Evolutionary conservation across 2,888 invertebrate species (phyloP).

Genomic region (Oligia latruncula): DNA sequence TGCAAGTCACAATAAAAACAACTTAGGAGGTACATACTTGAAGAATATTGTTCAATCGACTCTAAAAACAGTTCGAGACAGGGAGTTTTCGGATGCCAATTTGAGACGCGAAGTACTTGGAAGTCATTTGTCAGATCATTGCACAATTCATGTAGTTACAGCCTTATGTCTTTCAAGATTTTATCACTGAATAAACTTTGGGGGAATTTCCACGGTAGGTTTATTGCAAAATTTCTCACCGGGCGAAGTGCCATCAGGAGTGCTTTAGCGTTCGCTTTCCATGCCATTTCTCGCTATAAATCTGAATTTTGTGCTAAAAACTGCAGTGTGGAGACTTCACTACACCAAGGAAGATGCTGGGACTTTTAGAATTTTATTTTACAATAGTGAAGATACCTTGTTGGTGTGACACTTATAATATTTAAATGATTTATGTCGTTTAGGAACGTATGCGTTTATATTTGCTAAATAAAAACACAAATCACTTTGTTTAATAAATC

Average conservation of each 20-base stretch:
- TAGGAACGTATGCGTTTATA: too few relatives aligned
- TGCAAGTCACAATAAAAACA: conserved; percentile 8
- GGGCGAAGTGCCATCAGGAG: conserved; percentile 66
- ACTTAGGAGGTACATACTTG: not conserved
- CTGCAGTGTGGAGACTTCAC: conserved; percentile 40
- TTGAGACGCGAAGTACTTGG: conserved; percentile 49
- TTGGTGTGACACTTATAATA: not conserved
- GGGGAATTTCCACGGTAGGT: conserved; percentile 61
- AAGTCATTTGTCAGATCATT: conserved; percentile 69
- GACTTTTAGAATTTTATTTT: conserved; percentile 25
- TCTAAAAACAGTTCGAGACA: conserved; percentile 16
- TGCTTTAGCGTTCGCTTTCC: conserved; percentile 67
- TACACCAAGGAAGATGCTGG: conserved; percentile 26
- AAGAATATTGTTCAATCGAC: not conserved
- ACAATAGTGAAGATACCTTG: conserved; percentile 1
- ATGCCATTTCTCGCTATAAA: conserved; percentile 72
- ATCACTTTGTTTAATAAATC: too few relatives aligned
- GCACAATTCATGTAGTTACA: conserved; percentile 59
- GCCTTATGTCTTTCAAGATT: conserved; percentile 61
- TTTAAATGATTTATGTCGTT: conserved; percentile 10
- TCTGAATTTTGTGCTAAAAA: conserved; percentile 69
- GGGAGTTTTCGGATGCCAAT: conserved; percentile 16
- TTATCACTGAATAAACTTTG: conserved; percentile 67
- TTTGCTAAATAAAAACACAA: too few relatives aligned
- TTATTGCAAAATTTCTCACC: conserved; percentile 67